These are phyloP conservation scores for Xenopus laevis DNA, from an alignment of 2,113 vertebrate genomes.

Conservation along the genomic window DNA sequence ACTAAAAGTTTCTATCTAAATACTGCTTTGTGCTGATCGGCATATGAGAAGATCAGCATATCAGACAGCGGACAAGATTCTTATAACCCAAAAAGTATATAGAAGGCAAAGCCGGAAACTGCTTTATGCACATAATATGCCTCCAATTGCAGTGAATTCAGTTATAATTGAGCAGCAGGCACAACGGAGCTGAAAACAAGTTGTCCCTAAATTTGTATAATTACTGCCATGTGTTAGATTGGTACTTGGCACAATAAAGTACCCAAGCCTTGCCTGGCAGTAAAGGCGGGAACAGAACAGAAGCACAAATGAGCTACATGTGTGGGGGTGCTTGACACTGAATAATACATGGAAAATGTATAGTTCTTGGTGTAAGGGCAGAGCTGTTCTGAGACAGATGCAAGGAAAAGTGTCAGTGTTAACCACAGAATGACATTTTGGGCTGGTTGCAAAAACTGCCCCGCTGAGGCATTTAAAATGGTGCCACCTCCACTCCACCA, in stretches of 20 bases:
- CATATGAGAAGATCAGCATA: too few relatives aligned
- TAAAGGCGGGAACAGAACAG: not conserved
- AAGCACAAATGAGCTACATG: not conserved
- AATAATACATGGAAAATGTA: too few relatives aligned
- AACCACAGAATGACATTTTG: too few relatives aligned
- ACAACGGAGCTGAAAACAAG: not conserved
- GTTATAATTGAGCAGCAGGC: not conserved
- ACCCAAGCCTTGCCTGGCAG: not conserved
- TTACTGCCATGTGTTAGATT: not conserved
- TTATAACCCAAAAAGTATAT: too few relatives aligned
- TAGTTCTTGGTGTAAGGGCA: too few relatives aligned
- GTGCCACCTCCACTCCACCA: constrained; percentile 6
- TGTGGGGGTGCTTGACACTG: not conserved
- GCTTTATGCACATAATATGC: too few relatives aligned
- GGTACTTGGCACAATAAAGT: not conserved
- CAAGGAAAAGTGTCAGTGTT: too few relatives aligned
- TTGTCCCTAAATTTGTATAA: not conserved
- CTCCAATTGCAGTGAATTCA: not conserved
- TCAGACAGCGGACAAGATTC: too few relatives aligned
- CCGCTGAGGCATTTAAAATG: constrained; percentile 4
- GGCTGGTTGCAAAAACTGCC: not conserved
- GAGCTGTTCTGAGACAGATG: too few relatives aligned
- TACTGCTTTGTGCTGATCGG: too few relatives aligned
- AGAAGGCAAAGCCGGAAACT: too few relatives aligned
- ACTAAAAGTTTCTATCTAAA: too few relatives aligned